Evolutionary conservation across 2,888 invertebrate genomes (phyloP), one percentile per base, ranked within the genome.

Genomic region (Meandrusa payeni): DNA sequence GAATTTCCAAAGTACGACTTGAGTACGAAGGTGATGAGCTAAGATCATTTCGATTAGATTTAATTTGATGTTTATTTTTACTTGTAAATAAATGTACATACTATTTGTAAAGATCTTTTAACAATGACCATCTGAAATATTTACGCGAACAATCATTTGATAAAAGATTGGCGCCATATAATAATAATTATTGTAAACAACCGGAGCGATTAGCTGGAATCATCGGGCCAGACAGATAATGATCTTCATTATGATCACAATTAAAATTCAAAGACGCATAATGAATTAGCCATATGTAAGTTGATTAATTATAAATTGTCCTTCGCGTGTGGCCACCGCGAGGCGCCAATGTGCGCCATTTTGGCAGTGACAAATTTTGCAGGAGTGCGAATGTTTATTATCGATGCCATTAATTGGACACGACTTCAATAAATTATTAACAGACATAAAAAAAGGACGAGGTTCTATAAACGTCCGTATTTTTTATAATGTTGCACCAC

Each of bases 261-360:
- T 33, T 33, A 41, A 33, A 41, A 26, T 12, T 26, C 20, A 7
- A 27, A 23, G 12, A 23, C 33, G 33, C 24, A 22, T 26, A 32
- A 33, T 26, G 26, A 26, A 41, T 33, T 12, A 26, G 41, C 32
- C 32, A 32, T 33, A 24, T 33, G 41, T 19, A 19, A 24, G 12
- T 33, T 41, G 32, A 41, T 42, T 42, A 36, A 34, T 34, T 42
- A 28, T 42, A 42, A 42, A 29, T 29, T 9, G 41, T 34, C 34
- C 41, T 34, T 42, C 33, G 22, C n/a, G 34, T 11, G 22, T 27
- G 22, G n/a, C 32, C 31, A 24, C 34, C 15, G 26, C 10, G 10
- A 19, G 27, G 27, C 37, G 37, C 37, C 37, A 5, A 9, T 11
- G 11, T 19, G 19, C 20, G 27, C n/a, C 32, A 33, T 32, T 27